Evolutionary conservation across 2,797 vertebrate genomes (phyloP).

Genomic region (Harpagifer antarcticus): DNA sequence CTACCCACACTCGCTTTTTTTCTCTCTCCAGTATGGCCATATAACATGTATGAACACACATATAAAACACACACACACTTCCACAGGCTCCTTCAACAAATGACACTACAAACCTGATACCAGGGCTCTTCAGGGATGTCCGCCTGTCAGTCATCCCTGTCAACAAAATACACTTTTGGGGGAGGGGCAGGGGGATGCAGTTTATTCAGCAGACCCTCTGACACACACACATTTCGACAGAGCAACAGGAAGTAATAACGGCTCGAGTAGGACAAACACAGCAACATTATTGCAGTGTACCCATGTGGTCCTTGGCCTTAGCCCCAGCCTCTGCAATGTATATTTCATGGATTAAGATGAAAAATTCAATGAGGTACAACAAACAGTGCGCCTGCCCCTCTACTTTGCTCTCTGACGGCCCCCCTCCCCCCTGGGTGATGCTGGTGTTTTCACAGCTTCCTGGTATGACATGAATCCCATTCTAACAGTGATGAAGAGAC

Average conservation of each 20-base stretch:
- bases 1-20: slow-evolving; percentile 36
- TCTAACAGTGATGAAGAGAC: slow-evolving; percentile 69
- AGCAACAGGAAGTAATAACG: slow-evolving; percentile 53
- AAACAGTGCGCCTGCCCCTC: slow-evolving; percentile 52
- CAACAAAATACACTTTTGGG: slow-evolving; percentile 46
- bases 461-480: slow-evolving; percentile 75
- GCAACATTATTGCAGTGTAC: slow-evolving; percentile 60
- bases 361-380: slow-evolving; percentile 79
- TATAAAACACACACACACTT: slow-evolving; percentile 15
- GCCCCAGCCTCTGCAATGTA: slow-evolving; percentile 60
- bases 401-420: slow-evolving; percentile 69
- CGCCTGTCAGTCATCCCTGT: slow-evolving; percentile 72
- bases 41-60: slow-evolving; percentile 24
- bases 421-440: slow-evolving; percentile 59
- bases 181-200: slow-evolving; percentile 5
- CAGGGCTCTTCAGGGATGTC: slow-evolving; percentile 68
- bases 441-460: slow-evolving; percentile 69
- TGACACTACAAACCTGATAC: slow-evolving; percentile 72
- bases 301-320: slow-evolving; percentile 49
- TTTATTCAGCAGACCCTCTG: slow-evolving; percentile 31
- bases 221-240: slow-evolving; percentile 6
- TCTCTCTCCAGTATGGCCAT: neutral
- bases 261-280: slow-evolving; percentile 65
- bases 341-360: slow-evolving; percentile 79
- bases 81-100: slow-evolving; percentile 53